A percentile compares a stretch with the other conserved stretches of the same genome.
Conservation (phyloP, 1,140 invertebrate species). For the Stenopsyche tienmushanensis region DNA sequence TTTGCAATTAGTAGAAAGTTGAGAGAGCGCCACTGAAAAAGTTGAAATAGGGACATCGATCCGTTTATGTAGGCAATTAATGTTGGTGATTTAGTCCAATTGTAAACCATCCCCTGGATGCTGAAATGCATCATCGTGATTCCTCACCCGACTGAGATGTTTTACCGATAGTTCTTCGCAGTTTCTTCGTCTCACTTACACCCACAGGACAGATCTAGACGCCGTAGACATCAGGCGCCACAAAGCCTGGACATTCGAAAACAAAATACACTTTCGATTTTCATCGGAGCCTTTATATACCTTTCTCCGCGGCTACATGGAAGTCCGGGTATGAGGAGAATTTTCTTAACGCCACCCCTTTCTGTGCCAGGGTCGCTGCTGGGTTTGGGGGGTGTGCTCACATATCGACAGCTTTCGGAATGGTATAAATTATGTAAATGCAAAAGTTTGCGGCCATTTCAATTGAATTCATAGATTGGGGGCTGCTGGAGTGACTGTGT, state of each 20-base stretch:
- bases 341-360: no score
- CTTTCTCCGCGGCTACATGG: not conserved
- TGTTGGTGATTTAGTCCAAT: no score
- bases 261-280: slow-evolving; percentile 40
- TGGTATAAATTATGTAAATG: slow-evolving; percentile 26
- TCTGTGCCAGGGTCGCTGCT: no score
- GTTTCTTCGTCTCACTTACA: not conserved
- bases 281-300: slow-evolving; percentile 4
- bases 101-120: not conserved
- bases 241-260: slow-evolving; percentile 24
- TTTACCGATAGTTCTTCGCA: not conserved
- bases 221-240: slow-evolving; percentile 28
- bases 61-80: no score
- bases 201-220: not conserved
- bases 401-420: slow-evolving; percentile 3
- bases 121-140: not conserved
- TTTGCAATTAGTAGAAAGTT: no score
- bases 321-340: not conserved
- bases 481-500: not conserved
- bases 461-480: slow-evolving; percentile 9
- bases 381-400: no score
- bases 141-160: not conserved
- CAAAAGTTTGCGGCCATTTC: slow-evolving; percentile 19
- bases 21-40: no score
- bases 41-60: no score